Evolutionary conservation across 2,113 vertebrate genomes (phyloP), one percentile per base, ranked within the genome.

Genomic region (Nyctereutes procyonoides): DNA sequence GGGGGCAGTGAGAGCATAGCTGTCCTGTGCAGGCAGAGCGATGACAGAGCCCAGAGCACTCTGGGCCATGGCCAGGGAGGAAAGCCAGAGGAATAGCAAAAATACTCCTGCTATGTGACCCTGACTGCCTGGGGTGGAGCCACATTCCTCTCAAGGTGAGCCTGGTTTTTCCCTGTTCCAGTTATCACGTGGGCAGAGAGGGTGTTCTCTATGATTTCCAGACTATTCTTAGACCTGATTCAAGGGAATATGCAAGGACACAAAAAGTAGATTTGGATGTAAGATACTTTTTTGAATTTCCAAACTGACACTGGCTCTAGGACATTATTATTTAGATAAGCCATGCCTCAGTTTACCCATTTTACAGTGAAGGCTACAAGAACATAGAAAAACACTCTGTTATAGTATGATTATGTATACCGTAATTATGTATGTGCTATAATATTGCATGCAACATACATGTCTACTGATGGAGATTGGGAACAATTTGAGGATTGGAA

Each of bases 101-200:
- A 97, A 56, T 84, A 92, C 84, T 76, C 88, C 67, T 71, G 60
- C 38, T 12, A 14, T 84, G 58, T 96, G 74, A 96, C 79, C 74
- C 90, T 88, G 87, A 38, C 24, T 35, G 80, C 63, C 91, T 96
- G 76, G 81, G 71, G 8, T 43, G 43, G 60, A 71, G 88, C 69
- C 74, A 81, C 83, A 85, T 94, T 95, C 90, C n/a, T 85, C n/a
- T 81, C 93, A 95, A 96, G 95, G 96, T 90, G 96, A 96, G 35
- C 43, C 74, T 65, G 90, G 94, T 55, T 95, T 89, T 81, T n/a
- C 35, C 79, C 48, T 87, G 60, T 19, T 28, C 89, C 14, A 16
- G 19, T 76, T 63, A 43, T 79, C 95, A 95, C 5, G 4, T 95
- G 87, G 94, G 32, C 58, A 81, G 60, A 53, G 55, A 88, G 43